Base-by-base conservation (phyloP, 2,113 vertebrate genomes). In the Spea bombifrons region DNA sequence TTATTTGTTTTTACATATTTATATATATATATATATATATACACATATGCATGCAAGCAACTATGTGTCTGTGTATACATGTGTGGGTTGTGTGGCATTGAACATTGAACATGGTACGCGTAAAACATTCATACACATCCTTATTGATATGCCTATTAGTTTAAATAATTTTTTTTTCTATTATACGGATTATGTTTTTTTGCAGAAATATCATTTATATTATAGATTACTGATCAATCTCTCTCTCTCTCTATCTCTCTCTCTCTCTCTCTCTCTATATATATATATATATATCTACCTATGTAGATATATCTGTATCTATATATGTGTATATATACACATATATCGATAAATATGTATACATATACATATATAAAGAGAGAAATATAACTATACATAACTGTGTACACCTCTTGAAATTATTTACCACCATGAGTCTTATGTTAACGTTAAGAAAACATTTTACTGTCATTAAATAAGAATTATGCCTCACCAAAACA, bases 1-100 rank as follows among this genome's bases (percentile, higher is more conserved):
- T 81, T 65, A 2, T 4, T 75, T 7, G 0, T 16, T 44, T n/a
- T 8, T 30, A 76, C 70, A 71, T 55, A 77, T 10, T 53, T 57
- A 77, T 71, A 81, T 82, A 84, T 84, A 82, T 71, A 81, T 64
- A 75, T 87, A 84, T 86, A 83, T 84, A 86, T 83, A 82, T 83
- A 87, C 86, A 75, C 6, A 3, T 66, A 81, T 43, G 53, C 64
- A 66, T 57, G 45, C 4, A 69, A 13, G 0, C 52, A 71, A 53
- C 16, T 57, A 30, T 55, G 8, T 55, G 13, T 71, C 5, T 59
- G 43, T 53, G 12, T 50, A 55, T 44, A 52, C 49, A 15, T 50
- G 6, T 50, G 9, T 30, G 13, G 2, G 2, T 12, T 55, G 53
- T 72, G n/a, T 9, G 52, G 8, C 16, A 52, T 52, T 30, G 50